phyloP scores from a whole-genome alignment of 2,797 vertebrate species.

The Galaxias olidus region DNA sequence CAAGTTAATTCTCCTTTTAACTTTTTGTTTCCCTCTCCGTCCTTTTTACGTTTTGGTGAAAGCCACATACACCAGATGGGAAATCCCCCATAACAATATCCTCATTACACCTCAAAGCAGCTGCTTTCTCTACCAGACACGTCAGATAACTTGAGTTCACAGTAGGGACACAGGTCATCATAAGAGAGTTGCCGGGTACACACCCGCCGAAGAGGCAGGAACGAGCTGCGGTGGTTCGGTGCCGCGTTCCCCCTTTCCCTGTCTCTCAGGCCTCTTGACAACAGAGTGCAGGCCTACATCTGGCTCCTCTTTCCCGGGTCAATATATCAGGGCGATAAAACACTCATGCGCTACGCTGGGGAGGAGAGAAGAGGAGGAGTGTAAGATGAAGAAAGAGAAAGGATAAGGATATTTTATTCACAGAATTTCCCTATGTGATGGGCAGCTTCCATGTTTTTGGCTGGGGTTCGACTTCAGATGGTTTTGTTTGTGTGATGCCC shows the following conservation, averaged over 20 bases:
- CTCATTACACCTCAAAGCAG: background rate
- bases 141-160: constrained; percentile 20
- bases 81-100: background rate
- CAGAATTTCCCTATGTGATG: background rate
- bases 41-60: no score
- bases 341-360: background rate
- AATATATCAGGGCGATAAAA: constrained; percentile 32
- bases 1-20: background rate
- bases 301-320: constrained; percentile 15
- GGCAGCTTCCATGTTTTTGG: no score
- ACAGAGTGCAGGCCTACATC: constrained; percentile 17
- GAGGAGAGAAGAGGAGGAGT: background rate
- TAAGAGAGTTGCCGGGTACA: constrained; percentile 6
- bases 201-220: constrained; percentile 4
- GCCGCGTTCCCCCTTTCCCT: constrained; percentile 15
- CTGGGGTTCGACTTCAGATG: no score
- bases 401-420: background rate
- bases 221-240: constrained; percentile 30
- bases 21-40: background rate
- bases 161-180: constrained; percentile 29
- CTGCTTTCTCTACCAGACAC: constrained; percentile 8
- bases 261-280: constrained; percentile 19
- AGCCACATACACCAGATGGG: no score
- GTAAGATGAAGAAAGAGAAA: background rate
- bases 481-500: background rate